A percentile compares a stretch with the other conserved stretches of the same genome.
These are phyloP conservation scores for Drosophila tanythrix DNA, from an alignment of 2,888 invertebrate species.

Conservation along the genomic window DNA sequence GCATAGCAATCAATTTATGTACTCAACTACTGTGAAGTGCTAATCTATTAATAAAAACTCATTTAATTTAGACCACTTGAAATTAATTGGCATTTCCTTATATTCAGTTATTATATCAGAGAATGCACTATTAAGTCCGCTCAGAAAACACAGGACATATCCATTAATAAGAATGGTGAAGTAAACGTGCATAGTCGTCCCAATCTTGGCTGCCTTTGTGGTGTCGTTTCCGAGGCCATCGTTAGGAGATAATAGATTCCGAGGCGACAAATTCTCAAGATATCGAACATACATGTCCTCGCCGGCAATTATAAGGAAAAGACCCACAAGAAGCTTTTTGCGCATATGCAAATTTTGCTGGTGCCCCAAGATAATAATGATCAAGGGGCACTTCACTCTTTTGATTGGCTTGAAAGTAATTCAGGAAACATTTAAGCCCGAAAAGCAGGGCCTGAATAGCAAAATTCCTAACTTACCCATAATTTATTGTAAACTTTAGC, in stretches of 20 bases:
- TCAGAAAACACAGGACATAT: conserved; percentile 91
- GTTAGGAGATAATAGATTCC: conserved; percentile 86
- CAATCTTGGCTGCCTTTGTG: background rate
- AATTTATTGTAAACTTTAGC: background rate
- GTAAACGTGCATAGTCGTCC: conserved; percentile 84
- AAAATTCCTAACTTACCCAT: background rate
- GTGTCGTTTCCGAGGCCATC: too few species aligned
- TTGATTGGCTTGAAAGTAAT: background rate
- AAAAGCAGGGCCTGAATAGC: background rate
- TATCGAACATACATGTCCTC: conserved; percentile 86
- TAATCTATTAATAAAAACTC: background rate
- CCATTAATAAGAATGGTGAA: conserved; percentile 96
- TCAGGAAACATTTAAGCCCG: background rate
- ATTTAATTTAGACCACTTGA: conserved; percentile 6
- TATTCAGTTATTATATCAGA: conserved; percentile 22
- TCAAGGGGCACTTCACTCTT: background rate
- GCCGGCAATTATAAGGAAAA: conserved; percentile 87
- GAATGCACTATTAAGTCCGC: conserved; percentile 18
- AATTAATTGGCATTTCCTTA: background rate
- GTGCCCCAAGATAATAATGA: conserved; percentile 84
- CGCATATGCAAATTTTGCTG: conserved; percentile 84
- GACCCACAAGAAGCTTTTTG: too few species aligned
- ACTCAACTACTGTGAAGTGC: background rate
- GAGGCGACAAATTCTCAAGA: conserved; percentile 88
- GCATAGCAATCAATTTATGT: background rate